Conservation (phyloP, 2,888 invertebrate species). For the Protonemura montana region DNA sequence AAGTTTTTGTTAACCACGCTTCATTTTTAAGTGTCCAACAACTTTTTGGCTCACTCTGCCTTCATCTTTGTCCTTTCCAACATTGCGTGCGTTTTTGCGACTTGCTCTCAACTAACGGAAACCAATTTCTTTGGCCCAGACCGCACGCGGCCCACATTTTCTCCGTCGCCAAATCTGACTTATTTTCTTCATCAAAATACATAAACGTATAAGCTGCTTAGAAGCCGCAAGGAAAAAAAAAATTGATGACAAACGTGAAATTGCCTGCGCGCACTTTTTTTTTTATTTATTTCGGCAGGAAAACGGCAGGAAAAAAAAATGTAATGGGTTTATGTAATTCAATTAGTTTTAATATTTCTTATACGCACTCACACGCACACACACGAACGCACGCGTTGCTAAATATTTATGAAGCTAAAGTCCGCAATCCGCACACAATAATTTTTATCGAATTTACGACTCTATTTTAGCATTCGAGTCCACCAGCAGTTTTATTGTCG, state of each 20-base stretch:
- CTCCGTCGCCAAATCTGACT: background rate
- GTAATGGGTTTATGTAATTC: background rate
- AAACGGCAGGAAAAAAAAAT: too few species aligned
- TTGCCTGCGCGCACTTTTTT: background rate
- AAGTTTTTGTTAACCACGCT: too few species aligned
- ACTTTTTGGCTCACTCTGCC: too few species aligned
- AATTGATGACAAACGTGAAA: background rate
- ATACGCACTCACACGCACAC: background rate
- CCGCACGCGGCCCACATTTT: background rate
- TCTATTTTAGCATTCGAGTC: too few species aligned
- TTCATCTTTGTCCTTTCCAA: too few species aligned
- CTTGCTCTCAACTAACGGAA: background rate
- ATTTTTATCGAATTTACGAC: too few species aligned
- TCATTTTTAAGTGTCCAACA: too few species aligned
- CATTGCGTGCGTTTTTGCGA: too few species aligned
- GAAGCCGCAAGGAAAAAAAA: background rate
- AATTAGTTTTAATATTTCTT: background rate
- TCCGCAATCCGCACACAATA: too few species aligned
- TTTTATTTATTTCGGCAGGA: too few species aligned
- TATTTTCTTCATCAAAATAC: background rate
- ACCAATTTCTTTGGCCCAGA: background rate
- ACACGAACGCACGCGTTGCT: background rate
- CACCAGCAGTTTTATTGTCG: too few species aligned
- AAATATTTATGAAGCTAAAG: background rate
- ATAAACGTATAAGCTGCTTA: background rate